Base-by-base conservation (phyloP, 1,140 invertebrate genomes). In the Maconellicoccus hirsutus region DNA sequence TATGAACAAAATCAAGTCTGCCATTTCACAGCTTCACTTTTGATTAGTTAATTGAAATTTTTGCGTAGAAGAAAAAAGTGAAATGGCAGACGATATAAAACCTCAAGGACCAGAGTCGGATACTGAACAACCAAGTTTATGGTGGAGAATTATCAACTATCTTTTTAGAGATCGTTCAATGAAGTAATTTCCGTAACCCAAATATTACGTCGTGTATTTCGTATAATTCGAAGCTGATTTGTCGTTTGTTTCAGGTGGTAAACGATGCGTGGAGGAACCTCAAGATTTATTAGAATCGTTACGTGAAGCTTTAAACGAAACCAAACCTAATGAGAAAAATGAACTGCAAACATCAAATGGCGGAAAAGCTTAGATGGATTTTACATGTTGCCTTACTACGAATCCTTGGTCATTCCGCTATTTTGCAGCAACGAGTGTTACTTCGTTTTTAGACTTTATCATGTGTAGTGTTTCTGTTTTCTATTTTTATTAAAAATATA, bases 81-180 rank as follows among this genome's bases (percentile, higher is more conserved):
- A 66, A 66, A 66, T 26, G 61, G 61, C 61, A 26, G 61, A 66
- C 10, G 19, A 66, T 66, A 66, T 66, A 23, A 26, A 66, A 66
- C 19, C 61, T 66, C 61, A 66, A 66, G 61, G 61, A 25, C 61
- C 61, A 6, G 61, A 66, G 25, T 8, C 8, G 16, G 61, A 66
- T 4, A 19, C 52, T 16, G 16, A 59, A 22, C 10, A 66, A 16
- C 42, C 42, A 14, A 52, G 42, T 52, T 52, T 52, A 19, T 52
- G 10, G 10, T 52, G 42, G 42, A 52, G 42, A 19, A 52, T 52
- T 16, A 8, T 52, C 2, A 52, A 52, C n/a, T 52, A 52, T 52
- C 6, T 52, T 16, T 52, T 52, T 52, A 52, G 42, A 52, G 42
- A 52, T 52, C 42, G 42, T 16, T 6, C 2, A 52, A 16, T 52